Evolutionary conservation across 2,113 vertebrate species (phyloP).

Genomic region (Leptobrachium ailaonicum): DNA sequence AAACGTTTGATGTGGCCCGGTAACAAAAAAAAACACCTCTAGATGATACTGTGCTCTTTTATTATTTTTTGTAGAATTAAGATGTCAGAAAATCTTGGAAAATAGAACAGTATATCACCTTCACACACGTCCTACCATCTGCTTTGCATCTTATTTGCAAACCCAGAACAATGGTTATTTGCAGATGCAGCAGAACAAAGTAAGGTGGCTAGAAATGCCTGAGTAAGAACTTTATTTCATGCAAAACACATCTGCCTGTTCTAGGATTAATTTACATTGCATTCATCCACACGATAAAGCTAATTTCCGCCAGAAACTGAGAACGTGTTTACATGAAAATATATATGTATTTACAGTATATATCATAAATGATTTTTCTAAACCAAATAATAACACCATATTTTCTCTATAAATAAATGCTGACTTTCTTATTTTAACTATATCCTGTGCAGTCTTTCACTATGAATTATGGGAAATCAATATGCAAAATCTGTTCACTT

Average conservation of each 20-base stretch:
- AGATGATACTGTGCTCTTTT: not conserved
- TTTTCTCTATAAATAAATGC: too few species aligned
- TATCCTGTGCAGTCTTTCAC: too few species aligned
- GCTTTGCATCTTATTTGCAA: slow-evolving; percentile 24
- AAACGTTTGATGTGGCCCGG: too few species aligned
- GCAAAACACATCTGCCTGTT: slow-evolving; percentile 37
- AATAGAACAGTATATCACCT: not conserved
- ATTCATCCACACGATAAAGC: not conserved
- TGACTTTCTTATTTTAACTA: too few species aligned
- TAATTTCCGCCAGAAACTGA: slow-evolving; percentile 25
- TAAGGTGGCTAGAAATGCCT: slow-evolving; percentile 32
- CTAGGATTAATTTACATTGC: slow-evolving; percentile 1
- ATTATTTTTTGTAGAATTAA: not conserved
- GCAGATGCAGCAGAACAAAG: slow-evolving; percentile 32
- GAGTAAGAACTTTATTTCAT: slow-evolving; percentile 30
- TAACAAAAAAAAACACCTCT: too few species aligned
- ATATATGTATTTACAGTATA: too few species aligned
- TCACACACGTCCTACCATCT: slow-evolving; percentile 12
- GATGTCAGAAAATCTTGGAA: not conserved
- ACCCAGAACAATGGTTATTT: slow-evolving; percentile 24
- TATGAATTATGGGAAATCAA: too few species aligned
- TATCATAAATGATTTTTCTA: too few species aligned
- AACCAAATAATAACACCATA: too few species aligned
- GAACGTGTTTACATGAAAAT: slow-evolving; percentile 19
- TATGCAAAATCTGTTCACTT: too few species aligned